Conservation (phyloP, 1,140 invertebrate genomes). For the Drosophila pruinosa region DNA sequence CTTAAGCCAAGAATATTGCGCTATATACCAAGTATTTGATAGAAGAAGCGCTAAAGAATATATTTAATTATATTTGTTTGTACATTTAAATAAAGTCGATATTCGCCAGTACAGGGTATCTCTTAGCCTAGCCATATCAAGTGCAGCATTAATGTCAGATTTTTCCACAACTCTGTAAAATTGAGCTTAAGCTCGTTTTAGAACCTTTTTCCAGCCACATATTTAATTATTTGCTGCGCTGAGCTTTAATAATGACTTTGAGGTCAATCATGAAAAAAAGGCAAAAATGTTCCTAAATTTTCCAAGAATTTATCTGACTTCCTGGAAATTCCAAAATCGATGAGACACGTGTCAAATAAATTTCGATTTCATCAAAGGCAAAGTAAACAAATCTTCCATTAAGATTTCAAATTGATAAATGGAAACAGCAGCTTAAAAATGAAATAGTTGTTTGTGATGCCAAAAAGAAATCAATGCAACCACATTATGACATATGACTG, state of each 20-base stretch:
- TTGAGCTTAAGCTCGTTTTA: not conserved
- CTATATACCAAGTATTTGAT: too few relatives aligned
- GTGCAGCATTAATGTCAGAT: not conserved
- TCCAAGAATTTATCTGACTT: not conserved
- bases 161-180: not conserved
- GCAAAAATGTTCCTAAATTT: not conserved
- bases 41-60: too few relatives aligned
- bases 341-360: not conserved
- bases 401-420: not conserved
- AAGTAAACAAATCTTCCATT: not conserved
- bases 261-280: not conserved
- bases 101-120: not conserved
- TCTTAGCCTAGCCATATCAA: not conserved
- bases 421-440: not conserved
- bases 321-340: not conserved
- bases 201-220: constrained; percentile 1
- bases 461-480: constrained; percentile 2
- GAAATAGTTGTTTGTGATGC: not conserved
- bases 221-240: constrained; percentile 10
- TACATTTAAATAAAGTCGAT: too few relatives aligned
- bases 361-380: not conserved
- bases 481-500: constrained; percentile 11
- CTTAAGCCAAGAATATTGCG: too few relatives aligned
- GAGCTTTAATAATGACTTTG: constrained; percentile 7
- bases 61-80: not conserved